Evolutionary conservation across 2,113 vertebrate genomes (phyloP).

Genomic region (Puffinus mauretanicus): DNA sequence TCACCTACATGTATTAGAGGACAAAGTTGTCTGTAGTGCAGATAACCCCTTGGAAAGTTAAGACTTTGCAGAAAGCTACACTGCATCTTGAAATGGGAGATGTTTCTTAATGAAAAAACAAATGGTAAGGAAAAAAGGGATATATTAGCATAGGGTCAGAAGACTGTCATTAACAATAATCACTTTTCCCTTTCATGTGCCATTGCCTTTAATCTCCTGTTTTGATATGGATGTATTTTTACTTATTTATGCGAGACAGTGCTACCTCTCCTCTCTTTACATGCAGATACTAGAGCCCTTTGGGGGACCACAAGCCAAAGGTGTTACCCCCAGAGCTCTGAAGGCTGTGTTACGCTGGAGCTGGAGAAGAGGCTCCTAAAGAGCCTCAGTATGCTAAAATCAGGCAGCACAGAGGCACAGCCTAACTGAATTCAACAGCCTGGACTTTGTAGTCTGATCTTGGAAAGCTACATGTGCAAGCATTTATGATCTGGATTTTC

Average conservation of each 20-base stretch:
- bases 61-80: not conserved
- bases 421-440: not conserved
- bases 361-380: not conserved
- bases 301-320: not conserved
- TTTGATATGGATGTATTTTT: not conserved
- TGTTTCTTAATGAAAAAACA: not conserved
- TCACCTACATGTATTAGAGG: not conserved
- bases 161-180: not conserved
- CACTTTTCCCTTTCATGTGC: rapidly evolving
- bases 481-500: not conserved
- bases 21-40: not conserved
- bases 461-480: not conserved
- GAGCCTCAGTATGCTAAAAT: not conserved
- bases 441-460: not conserved
- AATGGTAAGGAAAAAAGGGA: not conserved
- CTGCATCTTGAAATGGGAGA: not conserved
- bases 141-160: not conserved
- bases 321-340: not conserved
- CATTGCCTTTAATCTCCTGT: not conserved
- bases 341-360: not conserved
- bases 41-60: not conserved
- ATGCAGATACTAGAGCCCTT: not conserved
- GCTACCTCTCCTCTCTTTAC: not conserved
- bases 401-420: not conserved
- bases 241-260: not conserved